Evolutionary conservation across 2,113 vertebrate species (phyloP), one percentile per base, ranked within the genome.

Genomic region (Noctilio leporinus): DNA sequence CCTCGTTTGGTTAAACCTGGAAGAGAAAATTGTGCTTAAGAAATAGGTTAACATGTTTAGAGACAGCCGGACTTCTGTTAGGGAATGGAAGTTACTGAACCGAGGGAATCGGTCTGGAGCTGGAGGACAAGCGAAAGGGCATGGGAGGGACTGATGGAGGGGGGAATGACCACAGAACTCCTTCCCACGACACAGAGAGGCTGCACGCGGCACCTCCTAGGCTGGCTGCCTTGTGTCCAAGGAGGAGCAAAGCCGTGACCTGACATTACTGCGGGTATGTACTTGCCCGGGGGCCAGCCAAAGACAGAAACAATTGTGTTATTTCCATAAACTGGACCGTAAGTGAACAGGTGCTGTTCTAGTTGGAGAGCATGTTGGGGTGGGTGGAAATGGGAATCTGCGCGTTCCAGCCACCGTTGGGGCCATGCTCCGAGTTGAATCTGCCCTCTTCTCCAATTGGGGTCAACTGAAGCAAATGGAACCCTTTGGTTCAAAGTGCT

Each of bases 11-110:
- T 77, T 91, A 64, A 75, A 83, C 35, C 30, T 17, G 28, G 45
- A 91, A 96, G 81, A 93, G 91, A 91, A 90, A 81, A 78, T 93
- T 95, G 96, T 97, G 95, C 97, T 97, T 95, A 53, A 86, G 95
- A 92, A 70, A 72, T 14, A 67, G 65, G 53, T n/a, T 35, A 76
- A n/a, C 51, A 28, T 45, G 51, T 91, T 73, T 24, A 45, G 85
- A 83, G 72, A 81, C 8, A 30, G 35, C 59, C 77, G 38, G 82
- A 51, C 67, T 92, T 82, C 77, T 91, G 15, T 92, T 94, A 69
- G 87, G 55, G 80, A 81, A 47, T 28, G 45, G 15, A 35, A 40
- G 75, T 20, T 5, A 43, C 6, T 76, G 45, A 16, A 49, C 30
- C 3, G 10, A n/a, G 19, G 38, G 6, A 0, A 1, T 10, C 22